Percentiles rank a stretch among this genome's conserved stretches.
These are phyloP conservation scores for Coregonus suidteri DNA, from an alignment of 2,797 vertebrate species.

Conservation along the genomic window DNA sequence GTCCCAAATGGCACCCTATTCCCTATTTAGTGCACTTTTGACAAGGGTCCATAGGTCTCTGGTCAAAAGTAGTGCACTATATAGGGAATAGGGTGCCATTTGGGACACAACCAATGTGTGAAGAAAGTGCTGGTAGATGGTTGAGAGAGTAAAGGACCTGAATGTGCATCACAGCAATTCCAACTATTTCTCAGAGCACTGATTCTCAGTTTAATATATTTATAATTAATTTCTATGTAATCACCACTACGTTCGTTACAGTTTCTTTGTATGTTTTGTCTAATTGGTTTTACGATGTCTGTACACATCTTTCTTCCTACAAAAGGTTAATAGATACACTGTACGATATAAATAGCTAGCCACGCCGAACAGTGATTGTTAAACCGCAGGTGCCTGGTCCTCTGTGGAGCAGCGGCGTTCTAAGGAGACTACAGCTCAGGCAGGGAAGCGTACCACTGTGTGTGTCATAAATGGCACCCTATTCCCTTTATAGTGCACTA, in stretches of 20 bases:
- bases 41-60: too few species aligned
- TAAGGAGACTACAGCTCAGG: neutral
- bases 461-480: neutral
- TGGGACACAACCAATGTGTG: too few species aligned
- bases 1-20: neutral
- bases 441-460: neutral
- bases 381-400: neutral
- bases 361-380: neutral
- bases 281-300: conserved; percentile 1
- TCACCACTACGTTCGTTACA: neutral
- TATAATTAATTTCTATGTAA: neutral
- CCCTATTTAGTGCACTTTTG: too few species aligned
- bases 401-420: neutral
- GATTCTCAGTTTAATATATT: neutral
- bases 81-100: too few species aligned
- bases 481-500: neutral
- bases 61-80: too few species aligned
- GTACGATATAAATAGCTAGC: neutral
- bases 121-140: too few species aligned
- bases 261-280: neutral
- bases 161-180: too few species aligned
- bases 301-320: neutral
- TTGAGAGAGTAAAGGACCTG: too few species aligned
- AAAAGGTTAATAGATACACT: neutral
- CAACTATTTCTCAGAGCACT: neutral